These are phyloP conservation scores for Tetranychus piercei DNA, from an alignment of 2,888 invertebrate genomes.

Conservation along the genomic window DNA sequence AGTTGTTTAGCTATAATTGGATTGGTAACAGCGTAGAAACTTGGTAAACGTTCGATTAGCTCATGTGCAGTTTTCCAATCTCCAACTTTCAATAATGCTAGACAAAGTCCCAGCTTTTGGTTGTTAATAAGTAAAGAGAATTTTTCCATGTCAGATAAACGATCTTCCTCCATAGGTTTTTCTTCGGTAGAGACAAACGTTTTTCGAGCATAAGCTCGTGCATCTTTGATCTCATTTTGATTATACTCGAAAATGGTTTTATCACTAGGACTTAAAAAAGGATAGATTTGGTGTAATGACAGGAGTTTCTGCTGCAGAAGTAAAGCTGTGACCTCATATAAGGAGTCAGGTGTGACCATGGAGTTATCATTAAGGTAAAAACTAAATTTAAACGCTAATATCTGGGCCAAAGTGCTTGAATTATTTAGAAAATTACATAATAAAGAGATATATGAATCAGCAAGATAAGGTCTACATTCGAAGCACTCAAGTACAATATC, in stretches of 20 bases:
- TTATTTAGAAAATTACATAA: conserved; percentile 73
- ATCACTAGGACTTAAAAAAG: conserved; percentile 70
- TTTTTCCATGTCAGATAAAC: conserved; percentile 14
- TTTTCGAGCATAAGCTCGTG: conserved; percentile 62
- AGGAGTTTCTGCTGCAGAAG: conserved; percentile 73
- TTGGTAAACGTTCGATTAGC: conserved; percentile 62
- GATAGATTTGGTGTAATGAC: conserved; percentile 64
- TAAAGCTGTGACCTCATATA: conserved; percentile 74
- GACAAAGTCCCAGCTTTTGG: conserved; percentile 81
- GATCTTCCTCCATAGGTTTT: conserved; percentile 26
- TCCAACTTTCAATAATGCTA: conserved; percentile 65
- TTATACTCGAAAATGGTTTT: conserved; percentile 56
- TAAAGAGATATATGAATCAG: conserved; percentile 61
- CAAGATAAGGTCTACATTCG: conserved; percentile 44
- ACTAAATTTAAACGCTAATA: conserved; percentile 75
- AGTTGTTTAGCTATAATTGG: conserved; percentile 58
- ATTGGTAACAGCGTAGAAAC: conserved; percentile 54
- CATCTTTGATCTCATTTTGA: conserved; percentile 60
- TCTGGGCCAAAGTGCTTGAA: conserved; percentile 68
- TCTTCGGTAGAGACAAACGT: conserved; percentile 44
- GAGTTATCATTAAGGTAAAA: conserved; percentile 35
- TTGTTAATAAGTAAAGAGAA: conserved; percentile 42
- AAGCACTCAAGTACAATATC: conserved; percentile 92
- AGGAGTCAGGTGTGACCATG: conserved; percentile 49
- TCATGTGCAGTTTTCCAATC: conserved; percentile 71